These are phyloP conservation scores for Podarcis raffonei DNA, from an alignment of 2,113 vertebrate species.

Conservation along the genomic window DNA sequence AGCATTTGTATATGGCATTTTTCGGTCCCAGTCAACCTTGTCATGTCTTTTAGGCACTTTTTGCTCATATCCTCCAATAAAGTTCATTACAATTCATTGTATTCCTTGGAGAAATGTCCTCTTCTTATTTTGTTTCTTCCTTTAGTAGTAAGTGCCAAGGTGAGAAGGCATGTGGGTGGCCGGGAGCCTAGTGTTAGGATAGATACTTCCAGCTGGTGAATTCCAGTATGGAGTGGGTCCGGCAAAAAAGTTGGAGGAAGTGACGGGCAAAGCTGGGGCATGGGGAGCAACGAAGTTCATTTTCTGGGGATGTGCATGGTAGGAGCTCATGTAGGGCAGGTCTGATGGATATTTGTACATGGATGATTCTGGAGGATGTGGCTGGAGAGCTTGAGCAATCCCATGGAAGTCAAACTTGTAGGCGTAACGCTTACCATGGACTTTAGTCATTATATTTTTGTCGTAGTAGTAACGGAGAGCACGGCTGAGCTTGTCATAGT, in stretches of 20 bases:
- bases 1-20: slow-evolving; percentile 61
- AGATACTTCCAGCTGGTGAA: slow-evolving; percentile 86
- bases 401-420: slow-evolving; percentile 94
- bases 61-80: slow-evolving; percentile 58
- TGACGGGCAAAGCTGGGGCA: slow-evolving; percentile 82
- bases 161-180: slow-evolving; percentile 88
- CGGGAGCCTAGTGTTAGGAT: slow-evolving; percentile 85
- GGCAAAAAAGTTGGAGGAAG: slow-evolving; percentile 86
- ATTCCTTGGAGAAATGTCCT: slow-evolving; percentile 51
- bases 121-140: background rate
- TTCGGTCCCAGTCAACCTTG: slow-evolving; percentile 44
- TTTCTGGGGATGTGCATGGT: slow-evolving; percentile 88
- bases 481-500: slow-evolving; percentile 91
- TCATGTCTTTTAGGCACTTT: slow-evolving; percentile 74
- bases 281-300: slow-evolving; percentile 90
- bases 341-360: slow-evolving; percentile 91
- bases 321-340: slow-evolving; percentile 88
- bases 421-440: slow-evolving; percentile 90
- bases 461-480: slow-evolving; percentile 91
- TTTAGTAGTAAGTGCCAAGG: slow-evolving; percentile 89
- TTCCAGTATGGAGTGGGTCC: slow-evolving; percentile 89
- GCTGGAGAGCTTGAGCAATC: slow-evolving; percentile 90
- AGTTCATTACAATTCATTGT: slow-evolving; percentile 51
- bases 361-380: slow-evolving; percentile 85
- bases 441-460: slow-evolving; percentile 95